phyloP scores from a whole-genome alignment of 2,113 vertebrate genomes.

The Chaenogobius annularis region DNA sequence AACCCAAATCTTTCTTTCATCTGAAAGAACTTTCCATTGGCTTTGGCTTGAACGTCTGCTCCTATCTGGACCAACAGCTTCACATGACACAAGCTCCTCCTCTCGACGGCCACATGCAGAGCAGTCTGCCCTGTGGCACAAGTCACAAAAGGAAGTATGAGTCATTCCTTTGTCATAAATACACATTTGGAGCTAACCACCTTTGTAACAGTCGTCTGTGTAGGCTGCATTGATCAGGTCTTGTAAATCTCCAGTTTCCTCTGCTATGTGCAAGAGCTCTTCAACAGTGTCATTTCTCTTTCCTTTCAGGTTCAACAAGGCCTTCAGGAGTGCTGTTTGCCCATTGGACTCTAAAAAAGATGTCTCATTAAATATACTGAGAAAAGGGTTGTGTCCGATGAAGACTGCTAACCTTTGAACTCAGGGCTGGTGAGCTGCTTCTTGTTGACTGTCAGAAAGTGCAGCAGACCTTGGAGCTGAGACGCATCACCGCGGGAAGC shows the following conservation, averaged over 20 bases:
- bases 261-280: conserved; percentile 81
- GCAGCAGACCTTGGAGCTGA: conserved; percentile 78
- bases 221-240: conserved; percentile 84
- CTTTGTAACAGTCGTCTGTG: conserved; percentile 60
- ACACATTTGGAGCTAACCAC: background rate
- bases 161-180: background rate
- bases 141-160: background rate
- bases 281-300: conserved; percentile 83
- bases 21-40: conserved; percentile 87
- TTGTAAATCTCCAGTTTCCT: conserved; percentile 81
- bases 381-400: background rate
- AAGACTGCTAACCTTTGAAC: conserved; percentile 78
- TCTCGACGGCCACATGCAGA: conserved; percentile 85
- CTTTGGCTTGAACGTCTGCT: conserved; percentile 86
- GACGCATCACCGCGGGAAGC: conserved; percentile 76
- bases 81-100: conserved; percentile 82
- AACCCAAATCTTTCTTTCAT: conserved; percentile 80
- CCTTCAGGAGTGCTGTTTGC: conserved; percentile 87
- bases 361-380: background rate
- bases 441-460: conserved; percentile 76
- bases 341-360: conserved; percentile 78
- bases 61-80: conserved; percentile 85
- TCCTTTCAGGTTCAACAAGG: conserved; percentile 83
- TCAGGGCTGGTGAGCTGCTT: conserved; percentile 81
- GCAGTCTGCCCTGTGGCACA: conserved; percentile 81